Evolutionary conservation across 2,113 vertebrate genomes (phyloP).

Genomic region (Isichthys henryi): DNA sequence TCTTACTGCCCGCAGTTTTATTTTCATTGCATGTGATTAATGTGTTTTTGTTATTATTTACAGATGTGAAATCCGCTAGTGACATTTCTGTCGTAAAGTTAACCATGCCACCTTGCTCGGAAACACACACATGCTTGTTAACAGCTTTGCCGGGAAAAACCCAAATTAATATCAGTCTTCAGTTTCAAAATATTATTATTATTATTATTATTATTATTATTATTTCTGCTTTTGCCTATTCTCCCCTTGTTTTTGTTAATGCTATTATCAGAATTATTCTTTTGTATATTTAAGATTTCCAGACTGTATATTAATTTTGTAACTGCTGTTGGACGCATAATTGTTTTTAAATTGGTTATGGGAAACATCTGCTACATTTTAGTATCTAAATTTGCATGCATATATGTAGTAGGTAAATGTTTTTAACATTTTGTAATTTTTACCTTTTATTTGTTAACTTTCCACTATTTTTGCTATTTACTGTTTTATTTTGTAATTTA

Average conservation of each 20-base stretch:
- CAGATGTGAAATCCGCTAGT: neutral
- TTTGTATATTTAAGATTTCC: neutral
- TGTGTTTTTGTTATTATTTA: slow-evolving; percentile 23
- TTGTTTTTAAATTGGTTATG: neutral
- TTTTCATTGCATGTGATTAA: slow-evolving; percentile 18
- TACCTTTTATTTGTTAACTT: neutral
- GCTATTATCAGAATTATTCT: neutral
- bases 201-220: neutral
- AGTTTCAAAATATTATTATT: neutral
- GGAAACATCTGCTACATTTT: neutral
- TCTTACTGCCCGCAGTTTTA: slow-evolving; percentile 2
- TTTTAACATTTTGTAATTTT: neutral
- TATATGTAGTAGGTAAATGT: neutral
- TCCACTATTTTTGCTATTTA: neutral
- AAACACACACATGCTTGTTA: neutral
- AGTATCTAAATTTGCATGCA: neutral
- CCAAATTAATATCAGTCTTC: slow-evolving; percentile 3
- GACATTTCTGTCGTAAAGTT: neutral
- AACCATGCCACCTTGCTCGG: neutral
- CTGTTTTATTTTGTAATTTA: neutral
- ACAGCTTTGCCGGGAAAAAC: neutral
- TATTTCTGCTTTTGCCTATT: neutral
- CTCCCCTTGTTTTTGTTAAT: neutral
- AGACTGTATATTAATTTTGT: neutral
- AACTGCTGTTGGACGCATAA: neutral